Conservation (phyloP, 2,888 invertebrate genomes). For the Drosophila monieri region DNA sequence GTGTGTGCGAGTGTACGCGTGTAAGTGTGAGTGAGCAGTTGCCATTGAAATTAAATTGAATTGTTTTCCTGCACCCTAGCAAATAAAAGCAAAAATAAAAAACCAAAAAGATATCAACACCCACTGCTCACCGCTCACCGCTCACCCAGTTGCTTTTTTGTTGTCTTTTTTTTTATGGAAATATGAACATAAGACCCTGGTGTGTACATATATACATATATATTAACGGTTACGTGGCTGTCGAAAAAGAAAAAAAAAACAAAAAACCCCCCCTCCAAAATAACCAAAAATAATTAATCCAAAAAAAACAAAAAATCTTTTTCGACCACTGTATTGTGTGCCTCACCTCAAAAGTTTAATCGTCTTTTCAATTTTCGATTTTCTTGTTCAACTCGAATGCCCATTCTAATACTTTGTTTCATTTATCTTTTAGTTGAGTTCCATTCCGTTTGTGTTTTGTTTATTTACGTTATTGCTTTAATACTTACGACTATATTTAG, state of each 20-base stretch:
- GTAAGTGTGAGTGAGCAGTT: slow-evolving; percentile 6
- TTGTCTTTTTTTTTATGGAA: slow-evolving; percentile 14
- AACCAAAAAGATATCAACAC: slow-evolving; percentile 2
- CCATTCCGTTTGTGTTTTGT: slow-evolving; percentile 6
- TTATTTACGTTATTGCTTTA: slow-evolving; percentile 3
- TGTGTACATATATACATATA: slow-evolving; percentile 27
- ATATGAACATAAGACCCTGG: slow-evolving; percentile 13
- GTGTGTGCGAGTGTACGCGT: slow-evolving; percentile 10
- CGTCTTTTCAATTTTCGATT: slow-evolving; percentile 29
- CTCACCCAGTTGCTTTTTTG: neutral
- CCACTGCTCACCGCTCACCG: slow-evolving; percentile 15
- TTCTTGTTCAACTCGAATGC: slow-evolving; percentile 32
- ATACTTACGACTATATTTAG: slow-evolving; percentile 25
- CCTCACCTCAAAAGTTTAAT: slow-evolving; percentile 33
- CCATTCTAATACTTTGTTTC: slow-evolving; percentile 17
- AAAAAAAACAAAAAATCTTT: slow-evolving; percentile 13
- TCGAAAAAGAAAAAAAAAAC: slow-evolving; percentile 4
- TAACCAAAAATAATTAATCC: neutral
- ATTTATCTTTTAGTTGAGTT: neutral
- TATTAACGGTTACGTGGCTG: slow-evolving; percentile 30
- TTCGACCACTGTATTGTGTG: slow-evolving; percentile 43
- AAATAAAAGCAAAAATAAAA: slow-evolving; percentile 7
- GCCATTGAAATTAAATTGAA: slow-evolving; percentile 21
- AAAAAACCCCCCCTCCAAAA: neutral
- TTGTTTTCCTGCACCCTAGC: slow-evolving; percentile 30